Evolutionary conservation across 1,140 invertebrate species (phyloP), one percentile per base, ranked within the genome.

Genomic region (Pogonus chalceus): DNA sequence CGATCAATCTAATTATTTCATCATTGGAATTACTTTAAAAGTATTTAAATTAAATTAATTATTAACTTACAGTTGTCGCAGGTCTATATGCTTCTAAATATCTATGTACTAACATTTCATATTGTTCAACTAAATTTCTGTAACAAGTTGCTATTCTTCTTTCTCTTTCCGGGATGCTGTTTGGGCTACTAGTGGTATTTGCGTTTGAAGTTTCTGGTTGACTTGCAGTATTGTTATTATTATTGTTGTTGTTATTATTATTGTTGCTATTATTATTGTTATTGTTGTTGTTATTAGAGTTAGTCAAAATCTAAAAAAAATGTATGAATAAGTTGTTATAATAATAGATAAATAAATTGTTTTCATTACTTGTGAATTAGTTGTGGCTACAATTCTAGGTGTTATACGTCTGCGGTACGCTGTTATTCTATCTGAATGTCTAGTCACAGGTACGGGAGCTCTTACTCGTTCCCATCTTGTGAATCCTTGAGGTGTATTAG

Each of bases 1-100:
- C 79, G 73, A 64, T 83, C 79, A 60, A 77, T 81, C 79, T 81
- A 60, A 39, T 59, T 64, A 50, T 51, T 54, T 60, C 14, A 20
- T 12, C 49, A 24, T 12, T 54, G 21, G 7, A 31, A 23, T 23
- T 21, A 54, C 65, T 67, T 60, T 67, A 71, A 52, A 55, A 57
- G 54, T 55, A 55, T 49, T 43, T 55, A 55, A 18, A 52, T 56
- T 35, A 31, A 47, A 20, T 35, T 48, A 52, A 46, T 35, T 3
- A 20, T 23, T 43, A 35, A 56, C 58, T 67, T 62, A 73, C 71
- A 58, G 68, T 72, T 55, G 69, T 68, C 35, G 71, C 65, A 23
- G 69, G 69, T 54, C 72, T 63, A 49, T 72, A 72, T 7, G 76
- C 60, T 48, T 76, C 67, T 46, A 72, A 68, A 62, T 76, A 78